phyloP scores from a whole-genome alignment of 1,140 invertebrate genomes.

The Ylistrum balloti region DNA sequence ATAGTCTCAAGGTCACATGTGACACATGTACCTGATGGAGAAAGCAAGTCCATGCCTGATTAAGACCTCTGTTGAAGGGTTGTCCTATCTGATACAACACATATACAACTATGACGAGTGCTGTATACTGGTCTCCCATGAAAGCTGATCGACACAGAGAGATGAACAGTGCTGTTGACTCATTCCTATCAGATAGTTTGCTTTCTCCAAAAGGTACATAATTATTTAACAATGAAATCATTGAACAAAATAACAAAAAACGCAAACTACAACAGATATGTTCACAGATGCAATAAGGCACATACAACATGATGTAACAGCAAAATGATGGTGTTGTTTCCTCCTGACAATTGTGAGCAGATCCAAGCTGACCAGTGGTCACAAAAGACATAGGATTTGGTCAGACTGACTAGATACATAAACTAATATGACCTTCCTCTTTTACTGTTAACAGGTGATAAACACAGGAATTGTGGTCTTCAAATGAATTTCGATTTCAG shows the following conservation, averaged over 20 bases:
- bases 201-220: not conserved
- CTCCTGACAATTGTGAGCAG: not conserved
- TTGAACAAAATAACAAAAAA: not conserved
- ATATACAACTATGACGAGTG: too few species aligned
- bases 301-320: constrained; percentile 4
- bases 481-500: too few species aligned
- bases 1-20: not conserved
- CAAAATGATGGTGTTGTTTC: not conserved
- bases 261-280: constrained; percentile 31
- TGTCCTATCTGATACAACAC: too few species aligned
- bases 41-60: not conserved
- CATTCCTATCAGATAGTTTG: not conserved
- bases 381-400: not conserved
- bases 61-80: too few species aligned
- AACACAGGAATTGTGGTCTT: not conserved
- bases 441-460: not conserved
- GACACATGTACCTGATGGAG: not conserved
- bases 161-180: not conserved
- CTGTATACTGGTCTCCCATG: too few species aligned
- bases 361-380: constrained; percentile 20
- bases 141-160: too few species aligned
- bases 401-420: constrained; percentile 5
- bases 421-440: not conserved
- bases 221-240: constrained; percentile 4
- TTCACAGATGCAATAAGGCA: constrained; percentile 12